These are phyloP conservation scores for Ischnus inquisitorius DNA, from an alignment of 2,888 invertebrate species.

Conservation along the genomic window DNA sequence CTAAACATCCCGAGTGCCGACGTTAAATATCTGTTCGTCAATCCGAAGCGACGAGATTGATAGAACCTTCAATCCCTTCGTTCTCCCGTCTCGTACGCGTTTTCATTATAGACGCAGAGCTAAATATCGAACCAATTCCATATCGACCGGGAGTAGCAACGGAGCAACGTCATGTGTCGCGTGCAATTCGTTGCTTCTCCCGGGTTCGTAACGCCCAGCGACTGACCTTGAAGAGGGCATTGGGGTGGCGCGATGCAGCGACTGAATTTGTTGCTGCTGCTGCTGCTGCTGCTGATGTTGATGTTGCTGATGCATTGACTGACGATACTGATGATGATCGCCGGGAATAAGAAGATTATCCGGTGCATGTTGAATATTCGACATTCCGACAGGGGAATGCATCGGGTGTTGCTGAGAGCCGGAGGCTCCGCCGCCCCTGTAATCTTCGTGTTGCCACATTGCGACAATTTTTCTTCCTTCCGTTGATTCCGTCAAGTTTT, in stretches of 20 bases:
- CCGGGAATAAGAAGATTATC: constrained; percentile 12
- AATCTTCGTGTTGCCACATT: constrained; percentile 75
- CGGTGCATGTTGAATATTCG: constrained; percentile 20
- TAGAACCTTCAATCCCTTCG: constrained; percentile 12
- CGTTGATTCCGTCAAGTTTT: background rate
- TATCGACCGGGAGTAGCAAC: constrained; percentile 38
- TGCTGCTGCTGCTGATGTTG: constrained; percentile 46
- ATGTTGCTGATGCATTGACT: constrained; percentile 44
- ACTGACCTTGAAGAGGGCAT: constrained; percentile 68
- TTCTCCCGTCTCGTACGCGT: background rate
- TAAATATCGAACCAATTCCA: constrained; percentile 25
- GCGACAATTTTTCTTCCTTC: background rate
- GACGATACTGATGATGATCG: constrained; percentile 68
- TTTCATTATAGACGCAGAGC: background rate
- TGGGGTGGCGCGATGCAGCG: constrained; percentile 27
- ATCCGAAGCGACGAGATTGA: background rate
- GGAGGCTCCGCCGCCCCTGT: constrained; percentile 64
- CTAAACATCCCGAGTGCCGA: no score
- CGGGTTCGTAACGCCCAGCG: constrained; percentile 10
- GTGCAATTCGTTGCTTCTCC: constrained; percentile 24
- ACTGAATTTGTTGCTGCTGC: constrained; percentile 51
- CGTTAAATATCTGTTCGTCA: background rate
- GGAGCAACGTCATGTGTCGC: constrained; percentile 24
- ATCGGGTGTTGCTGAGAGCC: constrained; percentile 71
- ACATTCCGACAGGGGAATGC: constrained; percentile 63